Percentiles rank a stretch among this genome's conserved stretches.
phyloP scores from a whole-genome alignment of 2,113 vertebrate genomes.

The Mirza zaza region DNA sequence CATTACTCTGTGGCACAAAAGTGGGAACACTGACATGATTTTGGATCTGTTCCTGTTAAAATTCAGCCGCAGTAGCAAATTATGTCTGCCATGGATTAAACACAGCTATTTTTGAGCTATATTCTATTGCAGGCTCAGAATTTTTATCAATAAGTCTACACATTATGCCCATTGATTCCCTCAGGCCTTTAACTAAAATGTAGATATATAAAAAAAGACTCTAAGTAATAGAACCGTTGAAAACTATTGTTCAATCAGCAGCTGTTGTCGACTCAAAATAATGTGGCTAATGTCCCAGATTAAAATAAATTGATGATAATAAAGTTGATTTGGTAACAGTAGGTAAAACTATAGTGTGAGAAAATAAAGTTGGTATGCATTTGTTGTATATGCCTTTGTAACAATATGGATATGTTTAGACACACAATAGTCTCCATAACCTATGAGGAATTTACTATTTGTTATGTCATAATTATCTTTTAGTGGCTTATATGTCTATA shows the following conservation, averaged over 20 bases:
- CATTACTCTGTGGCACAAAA: slow-evolving; percentile 81
- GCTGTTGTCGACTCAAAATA: slow-evolving; percentile 74
- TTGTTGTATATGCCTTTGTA: not conserved
- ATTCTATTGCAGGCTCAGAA: slow-evolving; percentile 78
- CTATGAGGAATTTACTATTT: not conserved
- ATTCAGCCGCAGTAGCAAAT: slow-evolving; percentile 84
- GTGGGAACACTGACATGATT: slow-evolving; percentile 80
- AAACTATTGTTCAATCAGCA: slow-evolving; percentile 80
- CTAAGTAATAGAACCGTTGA: slow-evolving; percentile 78
- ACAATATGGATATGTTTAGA: not conserved
- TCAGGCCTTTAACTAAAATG: slow-evolving; percentile 77
- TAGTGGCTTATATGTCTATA: not conserved
- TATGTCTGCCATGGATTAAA: slow-evolving; percentile 83
- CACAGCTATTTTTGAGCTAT: slow-evolving; percentile 82
- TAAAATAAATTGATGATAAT: slow-evolving; percentile 74
- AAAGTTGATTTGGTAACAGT: slow-evolving; percentile 69
- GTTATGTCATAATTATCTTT: not conserved
- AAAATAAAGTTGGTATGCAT: slow-evolving; percentile 22
- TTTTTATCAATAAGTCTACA: slow-evolving; percentile 86
- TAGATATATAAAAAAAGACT: slow-evolving; percentile 56
- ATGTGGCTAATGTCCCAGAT: slow-evolving; percentile 75
- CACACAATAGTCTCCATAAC: too few relatives aligned
- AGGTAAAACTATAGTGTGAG: not conserved
- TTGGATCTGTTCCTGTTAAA: slow-evolving; percentile 84
- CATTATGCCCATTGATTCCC: slow-evolving; percentile 84